Base-by-base conservation (phyloP, 2,888 invertebrate species). In the Tillus elongatus region DNA sequence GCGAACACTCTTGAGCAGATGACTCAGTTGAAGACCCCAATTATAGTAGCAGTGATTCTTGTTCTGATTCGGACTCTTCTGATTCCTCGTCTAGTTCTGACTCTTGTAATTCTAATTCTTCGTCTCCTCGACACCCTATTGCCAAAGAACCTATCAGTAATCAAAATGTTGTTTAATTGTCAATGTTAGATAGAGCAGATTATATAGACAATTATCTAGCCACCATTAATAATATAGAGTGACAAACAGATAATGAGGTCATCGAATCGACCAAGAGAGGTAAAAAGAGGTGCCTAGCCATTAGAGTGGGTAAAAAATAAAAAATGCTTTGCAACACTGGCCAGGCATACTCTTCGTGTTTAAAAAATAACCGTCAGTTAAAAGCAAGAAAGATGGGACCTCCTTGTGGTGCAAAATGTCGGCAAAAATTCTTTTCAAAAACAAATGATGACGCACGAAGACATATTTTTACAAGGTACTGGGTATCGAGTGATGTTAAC, bases 401-500 rank as follows among this genome's bases (percentile, higher is more conserved):
- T 19, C 24, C 24, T 19, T 19, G 24, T n/a, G 24, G 24, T 19
- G 24, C 24, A 19, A 19, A 19, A 19, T 19, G 24, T 19, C 24
- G 24, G n/a, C 24, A 8, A 19, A 19, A 19, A 19, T 19, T 6
- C 24, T 19, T n/a, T 19, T 19, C 24, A 19, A 19, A 19, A 19
- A 19, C n/a, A 19, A 19, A 19, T 19, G 24, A 19, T n/a, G 24
- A 19, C 24, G 6, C 6, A 19, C 24, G 24, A 19, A 19, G 24
- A 19, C 24, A 19, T 19, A 19, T 19, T 19, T 19, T 19, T 19
- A 19, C 24, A 19, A 19, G 24, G 24, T 19, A 19, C 24, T 19
- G 24, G 24, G 24, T n/a, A 19, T 19, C n/a, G 24, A 19, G n/a
- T 19, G 24, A 19, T 19, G 24, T 19, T 19, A 19, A 19, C 24